phyloP scores from a whole-genome alignment of 2,888 invertebrate genomes.

The Zhuqinia jingwanae region DNA sequence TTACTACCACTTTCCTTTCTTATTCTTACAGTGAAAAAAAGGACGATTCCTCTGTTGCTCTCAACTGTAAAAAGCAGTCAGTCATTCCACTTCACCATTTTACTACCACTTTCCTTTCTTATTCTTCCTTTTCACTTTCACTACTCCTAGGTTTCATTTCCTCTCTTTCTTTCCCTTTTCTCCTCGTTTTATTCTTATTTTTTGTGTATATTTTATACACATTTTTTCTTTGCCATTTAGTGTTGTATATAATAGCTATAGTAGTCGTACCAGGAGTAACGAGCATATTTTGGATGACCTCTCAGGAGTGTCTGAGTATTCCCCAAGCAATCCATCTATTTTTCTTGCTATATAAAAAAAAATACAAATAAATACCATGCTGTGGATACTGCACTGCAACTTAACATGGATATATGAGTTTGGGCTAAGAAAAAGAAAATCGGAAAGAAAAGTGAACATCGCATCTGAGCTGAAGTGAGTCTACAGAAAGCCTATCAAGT shows the following conservation, averaged over 20 bases:
- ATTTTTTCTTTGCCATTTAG: neutral
- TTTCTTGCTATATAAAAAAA: constrained; percentile 36
- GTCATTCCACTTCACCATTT: constrained; percentile 25
- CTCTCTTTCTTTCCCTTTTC: constrained; percentile 18
- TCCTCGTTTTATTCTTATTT: neutral
- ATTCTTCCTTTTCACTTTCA: neutral
- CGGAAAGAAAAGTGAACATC: constrained; percentile 27
- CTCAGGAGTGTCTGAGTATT: constrained; percentile 16
- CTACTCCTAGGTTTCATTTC: constrained; percentile 18
- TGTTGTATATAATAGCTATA: too few relatives aligned
- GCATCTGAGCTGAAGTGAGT: neutral
- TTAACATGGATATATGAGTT: too few relatives aligned
- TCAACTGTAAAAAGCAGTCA: neutral
- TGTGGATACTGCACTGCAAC: too few relatives aligned
- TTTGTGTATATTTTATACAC: neutral
- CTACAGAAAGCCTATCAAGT: too few relatives aligned
- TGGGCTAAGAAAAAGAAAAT: neutral
- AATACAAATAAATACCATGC: neutral
- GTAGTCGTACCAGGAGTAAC: too few relatives aligned
- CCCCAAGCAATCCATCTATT: constrained; percentile 33
- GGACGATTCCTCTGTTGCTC: neutral
- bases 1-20: constrained; percentile 12
- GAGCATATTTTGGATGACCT: neutral
- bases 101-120: constrained; percentile 10
- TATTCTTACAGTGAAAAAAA: neutral